Evolutionary conservation across 2,113 vertebrate genomes (phyloP).

Genomic region (Gambusia affinis): DNA sequence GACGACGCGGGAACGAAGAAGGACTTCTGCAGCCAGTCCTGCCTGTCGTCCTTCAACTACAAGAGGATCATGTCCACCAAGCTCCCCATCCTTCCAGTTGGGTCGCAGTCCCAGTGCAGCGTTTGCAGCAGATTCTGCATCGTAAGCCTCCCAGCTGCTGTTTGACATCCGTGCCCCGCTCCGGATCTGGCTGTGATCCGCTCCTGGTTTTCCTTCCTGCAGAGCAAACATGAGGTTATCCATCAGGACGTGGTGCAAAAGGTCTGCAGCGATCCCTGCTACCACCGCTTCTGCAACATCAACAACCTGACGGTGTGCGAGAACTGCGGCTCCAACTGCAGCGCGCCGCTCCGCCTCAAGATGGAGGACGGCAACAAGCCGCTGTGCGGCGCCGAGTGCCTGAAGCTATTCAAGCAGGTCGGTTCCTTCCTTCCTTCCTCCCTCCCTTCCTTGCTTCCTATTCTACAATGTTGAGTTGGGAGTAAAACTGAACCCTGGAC

Average conservation of each 20-base stretch:
- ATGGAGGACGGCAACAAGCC: constrained; percentile 82
- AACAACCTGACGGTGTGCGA: constrained; percentile 89
- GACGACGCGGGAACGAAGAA: constrained; percentile 80
- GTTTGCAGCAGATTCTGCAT: constrained; percentile 89
- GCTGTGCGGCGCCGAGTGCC: constrained; percentile 85
- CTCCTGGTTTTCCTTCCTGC: constrained; percentile 1
- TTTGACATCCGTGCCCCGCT: not conserved
- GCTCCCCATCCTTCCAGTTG: rapidly evolving
- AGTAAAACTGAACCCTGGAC: too few species aligned
- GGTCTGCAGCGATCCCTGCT: constrained; percentile 90
- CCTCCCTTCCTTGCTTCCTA: too few species aligned
- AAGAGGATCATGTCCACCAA: constrained; percentile 82
- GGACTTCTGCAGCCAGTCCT: constrained; percentile 92
- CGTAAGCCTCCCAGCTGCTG: constrained; percentile 70
- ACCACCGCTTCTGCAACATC: constrained; percentile 86
- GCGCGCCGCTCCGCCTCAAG: constrained; percentile 80
- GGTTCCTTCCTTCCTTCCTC: too few species aligned
- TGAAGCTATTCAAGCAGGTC: constrained; percentile 84
- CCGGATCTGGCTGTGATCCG: too few species aligned
- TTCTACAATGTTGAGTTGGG: too few species aligned
- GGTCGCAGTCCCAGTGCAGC: constrained; percentile 84
- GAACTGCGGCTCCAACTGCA: constrained; percentile 83
- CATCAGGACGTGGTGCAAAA: constrained; percentile 86
- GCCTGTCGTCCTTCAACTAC: constrained; percentile 86
- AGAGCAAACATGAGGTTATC: constrained; percentile 90